These are phyloP conservation scores for Drosophila anomalata DNA, from an alignment of 2,888 invertebrate genomes.

Conservation along the genomic window DNA sequence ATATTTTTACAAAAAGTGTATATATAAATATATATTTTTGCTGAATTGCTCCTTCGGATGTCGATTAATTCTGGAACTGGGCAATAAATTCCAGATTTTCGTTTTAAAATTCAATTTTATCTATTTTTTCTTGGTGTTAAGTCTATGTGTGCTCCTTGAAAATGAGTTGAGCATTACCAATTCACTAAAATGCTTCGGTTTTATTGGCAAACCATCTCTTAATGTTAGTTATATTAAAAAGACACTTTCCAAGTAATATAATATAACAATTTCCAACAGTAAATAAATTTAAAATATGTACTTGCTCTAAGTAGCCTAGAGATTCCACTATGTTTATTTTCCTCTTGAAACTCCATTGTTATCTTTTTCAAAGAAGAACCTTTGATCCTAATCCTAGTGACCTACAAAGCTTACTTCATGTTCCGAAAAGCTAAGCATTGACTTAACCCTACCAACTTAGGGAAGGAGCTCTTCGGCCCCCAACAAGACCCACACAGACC, in stretches of 20 bases:
- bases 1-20: conserved; percentile 5
- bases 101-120: conserved; percentile 1
- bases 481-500: conserved; percentile 9
- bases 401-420: conserved; percentile 4
- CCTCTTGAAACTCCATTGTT: neutral
- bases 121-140: conserved; percentile 10
- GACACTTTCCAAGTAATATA: too few species aligned
- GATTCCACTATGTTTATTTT: neutral
- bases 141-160: neutral
- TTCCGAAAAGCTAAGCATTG: conserved; percentile 8
- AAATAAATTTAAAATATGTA: neutral
- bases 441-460: conserved; percentile 37
- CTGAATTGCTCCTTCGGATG: conserved; percentile 68
- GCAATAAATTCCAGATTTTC: conserved; percentile 23
- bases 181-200: conserved; percentile 6
- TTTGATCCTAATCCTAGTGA: neutral
- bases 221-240: neutral
- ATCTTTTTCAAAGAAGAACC: neutral
- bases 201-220: conserved; percentile 1
- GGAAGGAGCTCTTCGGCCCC: conserved; percentile 6
- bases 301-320: neutral
- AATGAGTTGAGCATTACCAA: conserved; percentile 1
- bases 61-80: conserved; percentile 59
- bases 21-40: conserved; percentile 28
- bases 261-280: too few species aligned